Conservation (phyloP, 2,888 invertebrate species). For the Parasteatoda lunata region DNA sequence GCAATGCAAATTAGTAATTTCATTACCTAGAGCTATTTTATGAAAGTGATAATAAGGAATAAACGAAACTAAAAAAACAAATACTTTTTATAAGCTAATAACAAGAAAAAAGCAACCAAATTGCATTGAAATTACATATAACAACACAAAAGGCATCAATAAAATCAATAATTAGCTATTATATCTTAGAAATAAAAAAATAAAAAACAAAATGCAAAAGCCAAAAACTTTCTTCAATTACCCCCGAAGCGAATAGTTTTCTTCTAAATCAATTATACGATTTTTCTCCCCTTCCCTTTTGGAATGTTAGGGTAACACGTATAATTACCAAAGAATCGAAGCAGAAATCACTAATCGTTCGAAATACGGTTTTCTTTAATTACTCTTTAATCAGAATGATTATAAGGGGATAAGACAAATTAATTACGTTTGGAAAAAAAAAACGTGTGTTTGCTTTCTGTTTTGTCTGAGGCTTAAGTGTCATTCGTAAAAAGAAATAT, state of each 20-base stretch:
- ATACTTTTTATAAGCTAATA: too few species aligned
- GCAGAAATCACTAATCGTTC: constrained; percentile 28
- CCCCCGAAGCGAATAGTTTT: not conserved
- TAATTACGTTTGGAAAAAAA: constrained; percentile 9
- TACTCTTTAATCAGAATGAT: constrained; percentile 47
- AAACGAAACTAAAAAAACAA: too few species aligned
- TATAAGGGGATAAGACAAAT: constrained; percentile 7
- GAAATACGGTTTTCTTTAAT: constrained; percentile 17
- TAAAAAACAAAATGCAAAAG: not conserved
- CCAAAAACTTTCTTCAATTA: not conserved
- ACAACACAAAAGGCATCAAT: not conserved
- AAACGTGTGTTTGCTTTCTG: too few species aligned
- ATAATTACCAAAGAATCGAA: constrained; percentile 24
- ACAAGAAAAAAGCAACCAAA: too few species aligned
- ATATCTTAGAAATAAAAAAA: not conserved
- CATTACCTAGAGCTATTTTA: too few species aligned
- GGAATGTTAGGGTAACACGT: constrained; percentile 20
- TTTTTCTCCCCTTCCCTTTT: not conserved
- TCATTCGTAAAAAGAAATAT: too few species aligned
- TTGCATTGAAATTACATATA: too few species aligned
- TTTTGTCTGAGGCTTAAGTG: too few species aligned
- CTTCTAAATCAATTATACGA: not conserved
- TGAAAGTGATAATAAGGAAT: too few species aligned
- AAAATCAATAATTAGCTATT: constrained; percentile 15
- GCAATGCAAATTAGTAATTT: too few species aligned